phyloP scores from a whole-genome alignment of 2,113 vertebrate genomes.

The Mormyrus iriodes region DNA sequence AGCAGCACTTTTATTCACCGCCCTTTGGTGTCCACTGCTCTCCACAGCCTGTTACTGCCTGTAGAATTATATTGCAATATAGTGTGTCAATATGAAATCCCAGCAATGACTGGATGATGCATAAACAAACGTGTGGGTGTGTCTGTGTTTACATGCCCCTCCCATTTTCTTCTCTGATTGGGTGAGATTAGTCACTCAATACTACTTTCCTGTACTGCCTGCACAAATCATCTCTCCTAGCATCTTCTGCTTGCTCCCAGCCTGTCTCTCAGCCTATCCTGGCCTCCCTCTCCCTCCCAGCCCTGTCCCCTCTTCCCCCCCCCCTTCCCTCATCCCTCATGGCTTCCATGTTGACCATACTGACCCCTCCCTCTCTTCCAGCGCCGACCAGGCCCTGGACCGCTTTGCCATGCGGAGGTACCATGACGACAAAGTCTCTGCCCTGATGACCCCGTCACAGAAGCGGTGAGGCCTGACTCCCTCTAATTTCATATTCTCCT shows the following conservation, averaged over 20 bases:
- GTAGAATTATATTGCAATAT: neutral
- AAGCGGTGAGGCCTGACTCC: conserved; percentile 68
- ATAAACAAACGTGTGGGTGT: neutral
- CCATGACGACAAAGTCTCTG: conserved; percentile 92
- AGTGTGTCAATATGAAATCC: neutral
- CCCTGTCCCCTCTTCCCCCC: neutral
- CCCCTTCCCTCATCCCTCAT: neutral
- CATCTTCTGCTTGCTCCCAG: neutral
- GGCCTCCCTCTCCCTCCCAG: neutral
- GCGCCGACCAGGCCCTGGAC: conserved; percentile 92
- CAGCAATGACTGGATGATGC: neutral
- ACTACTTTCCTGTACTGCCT: neutral
- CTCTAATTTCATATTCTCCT: neutral
- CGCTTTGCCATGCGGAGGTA: conserved; percentile 98
- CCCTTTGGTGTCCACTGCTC: neutral
- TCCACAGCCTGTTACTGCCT: neutral
- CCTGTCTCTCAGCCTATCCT: neutral
- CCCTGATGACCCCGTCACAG: conserved; percentile 92
- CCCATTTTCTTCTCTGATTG: neutral
- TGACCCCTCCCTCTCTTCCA: conserved; percentile 40
- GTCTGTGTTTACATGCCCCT: neutral
- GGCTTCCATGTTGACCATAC: neutral
- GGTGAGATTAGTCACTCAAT: neutral
- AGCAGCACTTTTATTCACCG: neutral
- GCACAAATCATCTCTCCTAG: neutral